A percentile compares a stretch with the other conserved stretches of the same genome.
These are phyloP conservation scores for Xylota segnis DNA, from an alignment of 2,888 invertebrate species.

Conservation along the genomic window DNA sequence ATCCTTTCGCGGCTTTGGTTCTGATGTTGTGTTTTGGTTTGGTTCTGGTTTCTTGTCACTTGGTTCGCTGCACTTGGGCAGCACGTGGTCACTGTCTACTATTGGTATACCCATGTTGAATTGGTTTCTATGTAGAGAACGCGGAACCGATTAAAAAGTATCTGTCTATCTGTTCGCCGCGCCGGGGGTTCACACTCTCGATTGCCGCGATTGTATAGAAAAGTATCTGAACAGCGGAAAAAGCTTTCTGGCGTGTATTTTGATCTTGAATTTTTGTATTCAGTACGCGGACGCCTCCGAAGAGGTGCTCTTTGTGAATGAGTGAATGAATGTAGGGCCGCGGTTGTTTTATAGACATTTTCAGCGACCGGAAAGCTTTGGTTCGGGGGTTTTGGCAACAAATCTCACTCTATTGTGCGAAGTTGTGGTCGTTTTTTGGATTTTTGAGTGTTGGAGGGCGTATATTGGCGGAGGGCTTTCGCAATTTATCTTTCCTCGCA, in stretches of 20 bases:
- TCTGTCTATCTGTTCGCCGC: slow-evolving; percentile 15
- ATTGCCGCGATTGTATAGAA: slow-evolving; percentile 20
- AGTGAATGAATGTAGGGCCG: slow-evolving; percentile 30
- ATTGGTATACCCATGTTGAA: slow-evolving; percentile 64
- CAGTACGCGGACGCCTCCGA: slow-evolving; percentile 38
- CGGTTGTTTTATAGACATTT: slow-evolving; percentile 66
- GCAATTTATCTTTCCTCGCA: slow-evolving; percentile 25
- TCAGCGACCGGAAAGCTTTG: slow-evolving; percentile 45
- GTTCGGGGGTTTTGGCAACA: slow-evolving; percentile 64
- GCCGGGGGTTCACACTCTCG: slow-evolving; percentile 64
- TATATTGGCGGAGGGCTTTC: slow-evolving; percentile 28
- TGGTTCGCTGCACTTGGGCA: slow-evolving; percentile 43
- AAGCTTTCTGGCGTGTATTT: slow-evolving; percentile 47
- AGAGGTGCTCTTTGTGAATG: slow-evolving; percentile 68
- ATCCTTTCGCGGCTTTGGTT: slow-evolving; percentile 77
- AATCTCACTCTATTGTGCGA: slow-evolving; percentile 63
- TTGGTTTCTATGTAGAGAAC: slow-evolving; percentile 6
- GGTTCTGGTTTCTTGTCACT: slow-evolving; percentile 16
- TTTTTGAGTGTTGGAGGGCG: slow-evolving; percentile 24
- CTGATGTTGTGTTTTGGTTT: neutral
- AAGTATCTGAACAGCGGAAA: slow-evolving; percentile 20
- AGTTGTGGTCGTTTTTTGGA: slow-evolving; percentile 50
- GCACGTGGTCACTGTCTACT: slow-evolving; percentile 56
- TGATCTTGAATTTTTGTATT: slow-evolving; percentile 27
- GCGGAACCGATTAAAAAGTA: slow-evolving; percentile 34